Evolutionary conservation across 2,888 invertebrate species (phyloP).

Genomic region (Callyntrura sp.): DNA sequence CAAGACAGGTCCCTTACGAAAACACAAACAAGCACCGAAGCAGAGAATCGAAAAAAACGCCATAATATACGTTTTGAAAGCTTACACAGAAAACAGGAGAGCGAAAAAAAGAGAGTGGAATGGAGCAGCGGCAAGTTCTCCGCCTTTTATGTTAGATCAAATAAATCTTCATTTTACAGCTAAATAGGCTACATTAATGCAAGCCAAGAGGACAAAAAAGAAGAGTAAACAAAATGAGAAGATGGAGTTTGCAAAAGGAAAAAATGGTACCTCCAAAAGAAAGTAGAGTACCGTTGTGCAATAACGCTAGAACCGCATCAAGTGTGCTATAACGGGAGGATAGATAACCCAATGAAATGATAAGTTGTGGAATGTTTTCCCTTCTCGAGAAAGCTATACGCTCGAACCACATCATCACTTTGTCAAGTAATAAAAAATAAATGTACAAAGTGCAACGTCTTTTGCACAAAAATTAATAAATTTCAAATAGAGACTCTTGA

Average conservation of each 20-base stretch:
- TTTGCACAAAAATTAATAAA: not conserved
- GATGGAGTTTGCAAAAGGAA: conserved; percentile 13
- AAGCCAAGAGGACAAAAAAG: conserved; percentile 58
- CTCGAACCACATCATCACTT: conserved; percentile 1
- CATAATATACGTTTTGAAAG: not conserved
- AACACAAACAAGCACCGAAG: not conserved
- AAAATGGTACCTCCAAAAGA: conserved; percentile 10
- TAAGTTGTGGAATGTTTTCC: not conserved
- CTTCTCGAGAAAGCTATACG: not conserved
- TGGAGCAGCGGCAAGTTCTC: conserved; percentile 35
- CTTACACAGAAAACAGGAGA: not conserved
- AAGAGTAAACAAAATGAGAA: conserved; percentile 56
- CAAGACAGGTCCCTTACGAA: not conserved
- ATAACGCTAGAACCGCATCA: not conserved
- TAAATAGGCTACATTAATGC: conserved; percentile 74
- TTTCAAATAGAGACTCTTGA: not conserved
- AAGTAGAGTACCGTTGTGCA: conserved; percentile 36
- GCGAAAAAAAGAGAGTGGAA: not conserved
- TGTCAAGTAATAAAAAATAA: not conserved
- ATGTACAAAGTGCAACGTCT: not conserved
- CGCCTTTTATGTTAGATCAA: conserved; percentile 70
- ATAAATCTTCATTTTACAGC: conserved; percentile 77
- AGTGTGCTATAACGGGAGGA: not conserved
- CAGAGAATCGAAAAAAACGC: not conserved
- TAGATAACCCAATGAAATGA: not conserved